These are phyloP conservation scores for Anguilla pacifica DNA, from an alignment of 2,797 vertebrate genomes.

Conservation along the genomic window DNA sequence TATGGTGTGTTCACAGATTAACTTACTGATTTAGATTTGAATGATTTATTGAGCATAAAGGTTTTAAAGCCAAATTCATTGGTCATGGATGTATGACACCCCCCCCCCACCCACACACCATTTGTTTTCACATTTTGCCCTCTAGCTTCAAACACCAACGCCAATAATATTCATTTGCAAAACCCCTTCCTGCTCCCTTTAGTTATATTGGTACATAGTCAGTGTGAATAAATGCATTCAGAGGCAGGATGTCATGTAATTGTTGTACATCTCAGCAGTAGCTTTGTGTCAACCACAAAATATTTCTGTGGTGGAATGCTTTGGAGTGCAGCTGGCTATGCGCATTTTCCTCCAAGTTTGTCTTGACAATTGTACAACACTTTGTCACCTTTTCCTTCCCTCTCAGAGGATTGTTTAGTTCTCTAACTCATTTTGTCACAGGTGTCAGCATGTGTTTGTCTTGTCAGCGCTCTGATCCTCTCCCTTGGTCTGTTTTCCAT, in stretches of 20 bases:
- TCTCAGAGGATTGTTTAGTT: neutral
- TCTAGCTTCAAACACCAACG: neutral
- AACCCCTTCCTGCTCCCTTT: neutral
- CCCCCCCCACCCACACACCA: neutral
- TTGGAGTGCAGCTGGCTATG: constrained; percentile 11
- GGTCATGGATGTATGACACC: neutral
- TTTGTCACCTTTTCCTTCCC: neutral
- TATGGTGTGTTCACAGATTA: neutral
- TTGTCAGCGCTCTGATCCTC: constrained; percentile 21
- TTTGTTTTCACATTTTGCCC: neutral
- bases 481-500: constrained; percentile 10
- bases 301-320: neutral
- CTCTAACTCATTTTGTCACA: neutral
- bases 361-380: neutral
- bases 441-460: neutral
- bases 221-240: neutral
- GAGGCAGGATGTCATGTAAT: neutral
- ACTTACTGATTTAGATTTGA: neutral
- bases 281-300: constrained; percentile 2
- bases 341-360: constrained; percentile 27
- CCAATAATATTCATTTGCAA: neutral
- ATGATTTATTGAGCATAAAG: neutral
- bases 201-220: neutral
- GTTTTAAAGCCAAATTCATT: neutral
- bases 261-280: neutral